Percentiles rank a stretch among this genome's conserved stretches.
phyloP scores from a whole-genome alignment of 2,113 vertebrate species.

The Pseudopodoces humilis region DNA sequence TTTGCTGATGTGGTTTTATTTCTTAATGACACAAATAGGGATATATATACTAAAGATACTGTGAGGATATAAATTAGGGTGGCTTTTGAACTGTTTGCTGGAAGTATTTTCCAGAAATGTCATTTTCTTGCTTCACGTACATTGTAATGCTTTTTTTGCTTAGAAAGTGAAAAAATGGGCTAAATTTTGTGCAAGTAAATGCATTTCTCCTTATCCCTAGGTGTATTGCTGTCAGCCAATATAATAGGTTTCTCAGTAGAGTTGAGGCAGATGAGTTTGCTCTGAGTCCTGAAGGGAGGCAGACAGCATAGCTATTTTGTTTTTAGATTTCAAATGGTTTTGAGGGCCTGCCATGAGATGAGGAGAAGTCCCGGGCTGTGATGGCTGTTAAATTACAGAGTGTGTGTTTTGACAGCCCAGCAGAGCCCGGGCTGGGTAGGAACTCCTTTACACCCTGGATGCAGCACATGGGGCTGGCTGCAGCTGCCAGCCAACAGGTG shows the following conservation, averaged over 20 bases:
- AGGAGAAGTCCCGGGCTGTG: background rate
- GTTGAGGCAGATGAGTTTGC: constrained; percentile 4
- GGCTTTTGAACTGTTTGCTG: constrained; percentile 3
- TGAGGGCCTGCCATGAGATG: background rate
- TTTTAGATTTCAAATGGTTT: constrained; percentile 32
- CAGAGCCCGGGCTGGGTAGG: background rate
- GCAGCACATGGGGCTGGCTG: fast-evolving
- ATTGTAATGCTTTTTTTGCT: background rate
- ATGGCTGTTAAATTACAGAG: constrained; percentile 32
- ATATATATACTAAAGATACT: background rate
- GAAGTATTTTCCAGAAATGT: background rate
- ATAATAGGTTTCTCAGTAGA: constrained; percentile 27
- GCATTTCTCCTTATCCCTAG: background rate
- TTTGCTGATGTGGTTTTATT: background rate
- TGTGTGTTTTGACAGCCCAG: background rate
- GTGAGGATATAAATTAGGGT: background rate
- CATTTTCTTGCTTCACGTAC: background rate
- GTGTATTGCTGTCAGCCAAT: background rate
- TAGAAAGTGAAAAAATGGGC: background rate
- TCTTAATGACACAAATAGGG: constrained; percentile 24
- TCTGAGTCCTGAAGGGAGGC: constrained; percentile 22
- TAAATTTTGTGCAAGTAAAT: constrained; percentile 40
- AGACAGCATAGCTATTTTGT: constrained; percentile 39
- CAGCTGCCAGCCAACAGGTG: background rate
- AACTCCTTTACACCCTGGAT: background rate